Base-by-base conservation (phyloP, 2,888 invertebrate species). In the Chrysolina oricalcia region DNA sequence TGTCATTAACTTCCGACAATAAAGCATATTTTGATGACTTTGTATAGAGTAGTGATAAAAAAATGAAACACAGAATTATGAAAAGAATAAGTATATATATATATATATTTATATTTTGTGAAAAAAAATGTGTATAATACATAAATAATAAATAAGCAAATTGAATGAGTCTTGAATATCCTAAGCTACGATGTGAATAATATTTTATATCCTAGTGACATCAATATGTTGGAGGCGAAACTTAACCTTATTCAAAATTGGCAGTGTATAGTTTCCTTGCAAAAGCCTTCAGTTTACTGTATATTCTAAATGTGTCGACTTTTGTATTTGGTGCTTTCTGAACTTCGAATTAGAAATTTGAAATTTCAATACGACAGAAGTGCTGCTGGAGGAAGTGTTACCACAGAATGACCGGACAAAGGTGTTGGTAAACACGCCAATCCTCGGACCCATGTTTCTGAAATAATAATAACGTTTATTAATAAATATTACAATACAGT, bases 401-500 rank as follows among this genome's bases (percentile, higher is more conserved):
- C 87, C 71, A 89, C 86, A 40, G 88, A 88, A 79, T 90, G 90
- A 48, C 93, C 93, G 0, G 93, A 93, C 63, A 94, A 87, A 0
- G 93, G 90, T n/a, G 90, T 89, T 0, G 93, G 93, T 40, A 94
- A 87, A 5, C 90, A 88, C 1, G 92, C 90, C 21, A 93, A 90
- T 3, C 93, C 92, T 75, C 91, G 89, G 76, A 93, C 90, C 92
- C 92, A 93, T 11, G 90, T 85, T 73, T 85, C 87, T 88, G 73
- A 67, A 83, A 83, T 64, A 68, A 53, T 64, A 72, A 63, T 43
- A 27, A 27, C 0, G n/a, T 62, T 17, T 27, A n/a, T 63, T 41
- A 8, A 41, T 41, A 9, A n/a, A n/a, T n/a, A n/a, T n/a, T n/a
- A n/a, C n/a, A n/a, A n/a, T n/a, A n/a, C n/a, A n/a, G n/a, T n/a